Evolutionary conservation across 2,888 invertebrate species (phyloP).

Genomic region (Germaria angustata): DNA sequence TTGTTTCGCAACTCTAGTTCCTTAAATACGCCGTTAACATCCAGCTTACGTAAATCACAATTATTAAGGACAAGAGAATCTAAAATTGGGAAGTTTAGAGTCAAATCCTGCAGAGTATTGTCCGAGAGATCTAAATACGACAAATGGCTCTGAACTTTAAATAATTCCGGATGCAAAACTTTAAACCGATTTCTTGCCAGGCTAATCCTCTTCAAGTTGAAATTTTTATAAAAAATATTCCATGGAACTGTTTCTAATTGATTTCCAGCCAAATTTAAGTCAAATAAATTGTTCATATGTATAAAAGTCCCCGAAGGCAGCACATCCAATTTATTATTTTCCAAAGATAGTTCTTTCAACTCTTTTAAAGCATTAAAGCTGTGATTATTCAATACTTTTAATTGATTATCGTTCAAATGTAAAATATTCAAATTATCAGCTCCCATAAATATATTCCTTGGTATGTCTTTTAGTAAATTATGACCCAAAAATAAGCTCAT

Average conservation of each 20-base stretch:
- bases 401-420: conserved; percentile 72
- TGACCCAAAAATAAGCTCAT: conserved; percentile 75
- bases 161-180: conserved; percentile 74
- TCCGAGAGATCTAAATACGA: conserved; percentile 75
- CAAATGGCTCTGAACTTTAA: conserved; percentile 73
- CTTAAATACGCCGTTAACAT: conserved; percentile 73
- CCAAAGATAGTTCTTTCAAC: conserved; percentile 74
- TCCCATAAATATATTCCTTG: conserved; percentile 77
- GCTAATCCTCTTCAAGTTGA: conserved; percentile 75
- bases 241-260: conserved; percentile 72
- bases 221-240: conserved; percentile 75
- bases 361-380: conserved; percentile 77
- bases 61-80: conserved; percentile 72
- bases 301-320: conserved; percentile 73
- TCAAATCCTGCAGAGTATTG: conserved; percentile 75
- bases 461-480: conserved; percentile 75
- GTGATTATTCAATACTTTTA: conserved; percentile 73
- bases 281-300: conserved; percentile 73
- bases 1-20: conserved; percentile 77
- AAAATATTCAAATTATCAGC: conserved; percentile 77
- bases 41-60: conserved; percentile 76
- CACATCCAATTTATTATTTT: conserved; percentile 73
- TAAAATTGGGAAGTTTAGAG: conserved; percentile 74
- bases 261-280: conserved; percentile 75
- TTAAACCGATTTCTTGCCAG: conserved; percentile 74